These are phyloP conservation scores for Protodeltote pygarga DNA, from an alignment of 2,888 invertebrate genomes.

Conservation along the genomic window DNA sequence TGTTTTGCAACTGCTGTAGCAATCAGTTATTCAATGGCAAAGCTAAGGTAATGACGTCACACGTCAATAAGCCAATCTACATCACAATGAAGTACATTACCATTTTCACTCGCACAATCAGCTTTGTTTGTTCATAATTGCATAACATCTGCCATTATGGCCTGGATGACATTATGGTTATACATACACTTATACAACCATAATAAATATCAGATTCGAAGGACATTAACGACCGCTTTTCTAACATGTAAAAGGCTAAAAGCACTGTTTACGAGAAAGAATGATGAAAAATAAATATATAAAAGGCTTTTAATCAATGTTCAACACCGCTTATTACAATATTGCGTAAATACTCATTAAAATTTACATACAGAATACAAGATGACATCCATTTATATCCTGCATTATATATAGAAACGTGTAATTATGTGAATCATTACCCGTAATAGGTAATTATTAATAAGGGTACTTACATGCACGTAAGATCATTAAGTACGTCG, in stretches of 20 bases:
- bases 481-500: constrained; percentile 4
- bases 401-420: too few species aligned
- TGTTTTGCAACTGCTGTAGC: constrained; percentile 14
- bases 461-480: background rate
- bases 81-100: constrained; percentile 28
- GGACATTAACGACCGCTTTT: too few species aligned
- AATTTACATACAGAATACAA: background rate
- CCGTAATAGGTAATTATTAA: constrained; percentile 4
- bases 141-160: background rate
- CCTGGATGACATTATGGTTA: background rate
- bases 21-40: constrained; percentile 19
- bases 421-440: background rate
- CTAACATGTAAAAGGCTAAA: too few species aligned
- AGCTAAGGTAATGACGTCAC: constrained; percentile 21
- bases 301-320: too few species aligned
- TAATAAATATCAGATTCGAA: too few species aligned
- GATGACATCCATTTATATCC: background rate
- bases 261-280: too few species aligned
- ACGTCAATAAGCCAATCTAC: constrained; percentile 30
- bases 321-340: background rate
- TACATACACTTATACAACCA: too few species aligned
- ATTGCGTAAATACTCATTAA: background rate
- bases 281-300: too few species aligned
- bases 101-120: constrained; percentile 15
- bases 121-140: constrained; percentile 1